Evolutionary conservation across 2,888 invertebrate genomes (phyloP).

Genomic region (Polyommatus iphigenia): DNA sequence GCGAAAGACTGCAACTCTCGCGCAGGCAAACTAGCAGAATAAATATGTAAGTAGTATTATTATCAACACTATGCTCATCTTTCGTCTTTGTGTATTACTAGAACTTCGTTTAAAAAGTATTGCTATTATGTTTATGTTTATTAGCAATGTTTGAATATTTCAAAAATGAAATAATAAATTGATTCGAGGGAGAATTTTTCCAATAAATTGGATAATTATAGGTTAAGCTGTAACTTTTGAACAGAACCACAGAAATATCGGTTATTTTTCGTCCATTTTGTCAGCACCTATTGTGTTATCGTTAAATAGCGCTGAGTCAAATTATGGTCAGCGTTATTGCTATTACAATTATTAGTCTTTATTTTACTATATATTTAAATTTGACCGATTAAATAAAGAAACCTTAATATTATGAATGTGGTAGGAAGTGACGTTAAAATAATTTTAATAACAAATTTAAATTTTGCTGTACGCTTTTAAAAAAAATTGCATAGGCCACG

Average conservation of each 20-base stretch:
- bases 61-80: no score
- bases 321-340: not conserved
- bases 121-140: no score
- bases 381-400: not conserved
- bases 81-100: no score
- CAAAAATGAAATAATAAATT: not conserved
- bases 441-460: no score
- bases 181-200: not conserved
- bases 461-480: no score
- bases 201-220: not conserved
- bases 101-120: no score
- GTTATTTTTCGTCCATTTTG: not conserved
- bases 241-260: not conserved
- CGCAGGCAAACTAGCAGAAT: no score
- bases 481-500: no score
- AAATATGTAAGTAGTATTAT: no score
- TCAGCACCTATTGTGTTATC: not conserved
- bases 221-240: not conserved
- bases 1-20: no score
- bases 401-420: not conserved
- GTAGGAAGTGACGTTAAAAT: no score
- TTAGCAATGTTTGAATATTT: no score
- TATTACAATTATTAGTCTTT: not conserved
- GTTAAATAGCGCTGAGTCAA: constrained; percentile 2
- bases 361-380: not conserved